Evolutionary conservation across 2,113 vertebrate genomes (phyloP).

Genomic region (Neoarius graeffei): DNA sequence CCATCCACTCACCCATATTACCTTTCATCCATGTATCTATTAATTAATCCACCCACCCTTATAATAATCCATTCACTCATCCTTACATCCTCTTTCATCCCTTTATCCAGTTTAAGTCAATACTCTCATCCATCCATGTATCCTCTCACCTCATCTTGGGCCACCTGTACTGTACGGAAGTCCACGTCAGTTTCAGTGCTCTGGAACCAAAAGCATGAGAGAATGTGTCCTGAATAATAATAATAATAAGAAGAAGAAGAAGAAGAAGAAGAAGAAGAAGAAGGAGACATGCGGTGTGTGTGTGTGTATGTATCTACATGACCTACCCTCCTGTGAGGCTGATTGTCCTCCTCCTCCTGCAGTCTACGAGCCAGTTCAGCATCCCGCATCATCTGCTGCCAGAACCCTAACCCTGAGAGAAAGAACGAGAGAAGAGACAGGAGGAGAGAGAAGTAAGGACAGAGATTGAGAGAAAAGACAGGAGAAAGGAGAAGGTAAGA

Average conservation of each 20-base stretch:
- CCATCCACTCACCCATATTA: background rate
- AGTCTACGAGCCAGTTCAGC: constrained; percentile 69
- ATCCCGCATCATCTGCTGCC: constrained; percentile 70
- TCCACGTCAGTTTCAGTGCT: constrained; percentile 58
- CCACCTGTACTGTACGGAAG: constrained; percentile 73
- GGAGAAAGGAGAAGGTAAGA: background rate
- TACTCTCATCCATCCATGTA: background rate
- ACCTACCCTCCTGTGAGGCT: constrained; percentile 54
- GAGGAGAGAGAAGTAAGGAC: background rate
- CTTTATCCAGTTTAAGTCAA: background rate
- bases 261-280: too few species aligned
- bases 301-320: background rate
- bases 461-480: background rate
- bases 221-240: background rate
- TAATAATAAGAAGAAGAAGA: too few species aligned
- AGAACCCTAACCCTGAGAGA: constrained; percentile 54
- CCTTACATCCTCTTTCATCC: background rate
- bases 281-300: background rate
- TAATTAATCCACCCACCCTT: too few species aligned
- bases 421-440: background rate
- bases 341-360: constrained; percentile 69
- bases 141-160: constrained; percentile 73
- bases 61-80: background rate
- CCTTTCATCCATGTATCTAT: background rate
- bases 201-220: background rate